A percentile compares a stretch with the other conserved stretches of the same genome.
Conservation (phyloP, 92 coral and sea anemone species). For the Anthopleura xanthogrammica region DNA sequence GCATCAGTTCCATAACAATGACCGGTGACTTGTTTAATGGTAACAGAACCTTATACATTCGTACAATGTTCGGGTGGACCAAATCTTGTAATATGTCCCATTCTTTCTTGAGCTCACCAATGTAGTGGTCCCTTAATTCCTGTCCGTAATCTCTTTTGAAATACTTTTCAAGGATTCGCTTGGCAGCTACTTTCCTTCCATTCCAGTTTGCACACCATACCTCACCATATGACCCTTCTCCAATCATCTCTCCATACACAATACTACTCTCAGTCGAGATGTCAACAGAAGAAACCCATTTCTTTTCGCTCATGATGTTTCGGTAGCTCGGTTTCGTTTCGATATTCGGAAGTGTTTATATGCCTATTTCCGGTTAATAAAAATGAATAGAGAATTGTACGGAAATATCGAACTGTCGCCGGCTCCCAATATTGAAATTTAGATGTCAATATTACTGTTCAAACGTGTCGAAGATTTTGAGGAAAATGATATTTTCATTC, state of each 20-base stretch:
- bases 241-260: slow-evolving; percentile 35
- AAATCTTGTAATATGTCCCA: slow-evolving; percentile 50
- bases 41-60: slow-evolving; percentile 54
- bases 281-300: neutral
- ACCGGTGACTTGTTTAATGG: slow-evolving; percentile 63
- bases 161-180: slow-evolving; percentile 51
- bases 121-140: slow-evolving; percentile 43
- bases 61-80: slow-evolving; percentile 72
- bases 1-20: slow-evolving; percentile 62
- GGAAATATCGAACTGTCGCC: too few relatives aligned
- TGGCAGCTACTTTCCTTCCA: slow-evolving; percentile 63
- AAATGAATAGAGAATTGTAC: too few relatives aligned
- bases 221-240: slow-evolving; percentile 73
- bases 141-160: slow-evolving; percentile 41
- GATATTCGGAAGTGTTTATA: neutral
- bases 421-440: too few relatives aligned
- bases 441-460: too few relatives aligned
- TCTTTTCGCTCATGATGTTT: neutral
- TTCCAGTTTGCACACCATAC: slow-evolving; percentile 69
- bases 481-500: too few relatives aligned
- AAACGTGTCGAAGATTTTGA: too few relatives aligned
- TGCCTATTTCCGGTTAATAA: neutral
- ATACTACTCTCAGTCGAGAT: neutral
- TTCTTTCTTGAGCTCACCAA: slow-evolving; percentile 58
- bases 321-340: neutral